Base-by-base conservation (phyloP, 2,888 invertebrate species). In the Melieria omissa region DNA sequence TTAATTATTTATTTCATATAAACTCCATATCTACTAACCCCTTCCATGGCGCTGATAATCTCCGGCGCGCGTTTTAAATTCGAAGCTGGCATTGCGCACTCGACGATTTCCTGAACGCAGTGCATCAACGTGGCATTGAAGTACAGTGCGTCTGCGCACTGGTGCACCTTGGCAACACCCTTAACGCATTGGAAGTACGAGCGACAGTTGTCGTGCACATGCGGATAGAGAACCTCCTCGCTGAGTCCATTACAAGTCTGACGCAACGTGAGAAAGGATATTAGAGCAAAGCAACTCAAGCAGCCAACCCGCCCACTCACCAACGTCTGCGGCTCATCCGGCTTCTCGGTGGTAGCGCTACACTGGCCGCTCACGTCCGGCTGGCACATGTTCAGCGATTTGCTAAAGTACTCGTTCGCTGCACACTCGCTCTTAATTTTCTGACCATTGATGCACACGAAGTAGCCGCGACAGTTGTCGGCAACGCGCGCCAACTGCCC, bases 371-470 rank as follows among this genome's bases (percentile, higher is more conserved):
- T 77, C 0, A 73, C 72, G 74, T 86, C 86, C 41, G 75, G 61
- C 5, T 79, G 67, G 54, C 86, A 86, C 7, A 65, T 74, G 47
- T 70, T 78, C 8, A 76, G 76, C 0, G 71, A 14, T 65, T 79
- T 80, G 73, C 78, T 80, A 47, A 85, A 86, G 60, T 78, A 82
- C 47, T 84, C 78, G 3, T 78, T 79, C 5, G 72, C 54, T 0
- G 64, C 72, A 61, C 86, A 86, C 46, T 77, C 78, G 4, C 77
- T 76, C 4, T 75, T 64, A 42, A 86, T 83, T 71, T 81, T 82
- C 65, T 86, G 85, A 0, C 85, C 86, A 72, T 85, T 83, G 5
- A 85, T 77, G 63, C 86, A 86, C 0, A 84, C 80, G 69, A 81
- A 85, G 67, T 83, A 86, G 0, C 78, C 78, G 0, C 81, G 80